Evolutionary conservation across 2,113 vertebrate species (phyloP).

Genomic region (Crotalus horridus): DNA sequence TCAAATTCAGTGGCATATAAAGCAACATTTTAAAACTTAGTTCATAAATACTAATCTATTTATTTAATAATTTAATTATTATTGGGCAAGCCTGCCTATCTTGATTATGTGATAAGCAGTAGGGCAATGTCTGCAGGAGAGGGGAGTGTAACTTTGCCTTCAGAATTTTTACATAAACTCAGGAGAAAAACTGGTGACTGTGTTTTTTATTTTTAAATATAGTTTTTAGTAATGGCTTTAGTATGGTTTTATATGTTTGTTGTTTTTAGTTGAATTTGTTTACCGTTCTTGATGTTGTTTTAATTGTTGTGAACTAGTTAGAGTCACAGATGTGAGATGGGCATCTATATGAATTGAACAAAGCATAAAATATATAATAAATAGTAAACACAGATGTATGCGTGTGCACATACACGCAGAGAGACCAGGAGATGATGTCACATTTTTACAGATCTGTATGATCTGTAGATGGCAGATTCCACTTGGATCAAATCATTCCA

Average conservation of each 20-base stretch:
- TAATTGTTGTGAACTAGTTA: background rate
- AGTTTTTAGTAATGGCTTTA: background rate
- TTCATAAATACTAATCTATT: background rate
- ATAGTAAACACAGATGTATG: background rate
- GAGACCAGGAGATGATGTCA: background rate
- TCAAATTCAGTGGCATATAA: background rate
- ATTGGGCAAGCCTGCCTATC: background rate
- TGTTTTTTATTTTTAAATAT: background rate
- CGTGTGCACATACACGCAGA: background rate
- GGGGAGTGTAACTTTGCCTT: background rate
- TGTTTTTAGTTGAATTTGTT: background rate
- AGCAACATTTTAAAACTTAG: background rate
- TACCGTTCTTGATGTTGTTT: background rate
- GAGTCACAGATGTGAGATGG: background rate
- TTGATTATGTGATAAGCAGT: background rate
- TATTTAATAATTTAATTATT: background rate
- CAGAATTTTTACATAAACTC: background rate
- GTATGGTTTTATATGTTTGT: background rate
- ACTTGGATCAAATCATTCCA: background rate
- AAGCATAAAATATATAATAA: background rate
- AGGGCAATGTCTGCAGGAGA: background rate
- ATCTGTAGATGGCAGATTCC: background rate
- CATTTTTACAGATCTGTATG: background rate
- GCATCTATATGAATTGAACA: background rate
- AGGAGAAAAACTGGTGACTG: background rate